Percentiles rank a stretch among this genome's conserved stretches.
These are phyloP conservation scores for Chloebia gouldiae DNA, from an alignment of 2,113 vertebrate genomes.

Conservation along the genomic window DNA sequence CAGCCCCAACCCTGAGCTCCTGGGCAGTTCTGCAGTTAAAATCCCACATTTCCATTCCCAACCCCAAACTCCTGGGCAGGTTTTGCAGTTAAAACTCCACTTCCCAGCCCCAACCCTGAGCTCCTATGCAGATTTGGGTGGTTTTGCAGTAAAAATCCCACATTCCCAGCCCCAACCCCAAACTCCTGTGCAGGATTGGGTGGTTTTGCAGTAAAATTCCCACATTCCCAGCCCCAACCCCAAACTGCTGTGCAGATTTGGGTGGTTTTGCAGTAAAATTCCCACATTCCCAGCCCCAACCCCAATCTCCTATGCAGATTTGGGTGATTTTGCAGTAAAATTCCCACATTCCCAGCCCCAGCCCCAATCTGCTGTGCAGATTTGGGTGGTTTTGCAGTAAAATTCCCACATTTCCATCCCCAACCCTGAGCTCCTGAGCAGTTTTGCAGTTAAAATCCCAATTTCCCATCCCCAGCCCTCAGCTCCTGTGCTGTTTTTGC, in stretches of 20 bases:
- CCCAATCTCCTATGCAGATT: too few species aligned
- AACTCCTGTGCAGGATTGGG: too few species aligned
- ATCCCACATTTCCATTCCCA: background rate
- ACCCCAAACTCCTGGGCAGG: too few species aligned
- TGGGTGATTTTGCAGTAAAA: too few species aligned
- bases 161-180: accelerated
- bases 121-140: background rate
- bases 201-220: too few species aligned
- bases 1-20: background rate
- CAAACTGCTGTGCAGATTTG: background rate
- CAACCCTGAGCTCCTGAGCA: accelerated
- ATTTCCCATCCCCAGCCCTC: background rate
- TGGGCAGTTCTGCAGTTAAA: background rate
- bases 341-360: too few species aligned
- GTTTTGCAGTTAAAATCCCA: too few species aligned
- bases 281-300: accelerated
- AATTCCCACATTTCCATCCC: background rate
- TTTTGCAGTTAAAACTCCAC: too few species aligned
- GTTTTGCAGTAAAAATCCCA: too few species aligned
- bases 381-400: too few species aligned
- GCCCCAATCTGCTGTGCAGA: too few species aligned
- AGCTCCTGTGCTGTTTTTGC: too few species aligned
- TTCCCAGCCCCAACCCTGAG: background rate
- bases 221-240: background rate
- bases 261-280: accelerated